Conservation (phyloP, 2,888 invertebrate genomes). For the Stratiomys singularior region DNA sequence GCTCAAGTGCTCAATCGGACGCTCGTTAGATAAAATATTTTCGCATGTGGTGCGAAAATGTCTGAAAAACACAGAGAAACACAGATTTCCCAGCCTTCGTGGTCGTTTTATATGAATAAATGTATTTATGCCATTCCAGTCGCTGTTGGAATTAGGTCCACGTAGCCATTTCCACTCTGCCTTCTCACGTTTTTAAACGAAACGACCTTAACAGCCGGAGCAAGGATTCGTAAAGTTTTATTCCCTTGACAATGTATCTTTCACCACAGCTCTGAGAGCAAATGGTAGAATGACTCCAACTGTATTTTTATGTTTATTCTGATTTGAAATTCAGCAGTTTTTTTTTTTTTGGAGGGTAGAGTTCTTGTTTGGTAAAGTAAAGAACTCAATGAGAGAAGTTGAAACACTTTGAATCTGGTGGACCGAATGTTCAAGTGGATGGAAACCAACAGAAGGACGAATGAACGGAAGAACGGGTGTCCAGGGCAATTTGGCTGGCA, state of each 20-base stretch:
- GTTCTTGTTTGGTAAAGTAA: background rate
- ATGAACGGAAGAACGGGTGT: background rate
- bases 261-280: too few species aligned
- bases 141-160: conserved; percentile 10
- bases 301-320: conserved; percentile 26
- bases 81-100: background rate
- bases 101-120: background rate
- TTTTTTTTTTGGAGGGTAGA: background rate
- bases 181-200: background rate
- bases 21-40: conserved; percentile 37
- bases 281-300: background rate
- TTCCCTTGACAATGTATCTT: conserved; percentile 20
- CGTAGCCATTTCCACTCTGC: conserved; percentile 7
- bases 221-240: conserved; percentile 23
- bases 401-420: conserved; percentile 15
- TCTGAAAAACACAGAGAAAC: background rate
- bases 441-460: background rate
- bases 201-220: background rate
- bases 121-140: background rate
- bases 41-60: conserved; percentile 7
- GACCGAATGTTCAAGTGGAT: conserved; percentile 10
- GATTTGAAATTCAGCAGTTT: conserved; percentile 40
- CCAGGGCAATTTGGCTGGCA: background rate
- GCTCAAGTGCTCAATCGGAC: conserved; percentile 32
- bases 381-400: background rate